phyloP scores from a whole-genome alignment of 1,140 invertebrate species.

The Drosophila rhopaloa region DNA sequence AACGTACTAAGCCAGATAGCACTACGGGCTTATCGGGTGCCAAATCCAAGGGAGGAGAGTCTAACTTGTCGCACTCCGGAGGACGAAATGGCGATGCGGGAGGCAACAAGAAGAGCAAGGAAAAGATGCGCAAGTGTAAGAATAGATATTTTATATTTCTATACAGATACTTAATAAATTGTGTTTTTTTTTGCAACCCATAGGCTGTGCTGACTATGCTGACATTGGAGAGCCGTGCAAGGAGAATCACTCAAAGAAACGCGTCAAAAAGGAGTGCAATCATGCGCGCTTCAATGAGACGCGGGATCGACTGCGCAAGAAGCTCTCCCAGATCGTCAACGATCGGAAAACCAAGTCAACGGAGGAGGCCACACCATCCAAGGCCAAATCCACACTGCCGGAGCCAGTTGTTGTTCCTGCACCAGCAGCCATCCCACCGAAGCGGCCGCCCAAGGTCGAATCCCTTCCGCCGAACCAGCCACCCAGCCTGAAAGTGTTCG shows the following conservation, averaged over 20 bases:
- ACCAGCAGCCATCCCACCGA: constrained; percentile 30
- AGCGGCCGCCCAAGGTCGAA: constrained; percentile 43
- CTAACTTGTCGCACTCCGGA: constrained; percentile 34
- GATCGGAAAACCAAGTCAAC: constrained; percentile 70
- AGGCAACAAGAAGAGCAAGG: constrained; percentile 75
- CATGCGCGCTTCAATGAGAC: constrained; percentile 85
- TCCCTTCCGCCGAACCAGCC: constrained; percentile 38
- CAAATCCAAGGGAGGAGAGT: constrained; percentile 55
- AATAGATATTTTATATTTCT: neutral
- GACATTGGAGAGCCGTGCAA: constrained; percentile 80
- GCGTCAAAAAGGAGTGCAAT: constrained; percentile 81
- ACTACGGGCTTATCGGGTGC: constrained; percentile 39
- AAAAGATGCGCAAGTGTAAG: constrained; percentile 80
- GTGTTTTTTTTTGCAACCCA: neutral
- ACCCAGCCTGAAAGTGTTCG: constrained; percentile 63
- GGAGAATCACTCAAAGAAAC: constrained; percentile 81
- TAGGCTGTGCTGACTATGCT: constrained; percentile 80
- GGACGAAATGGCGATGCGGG: constrained; percentile 32
- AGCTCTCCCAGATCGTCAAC: constrained; percentile 83
- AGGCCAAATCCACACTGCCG: constrained; percentile 20
- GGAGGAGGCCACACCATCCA: constrained; percentile 36
- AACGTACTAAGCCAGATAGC: constrained; percentile 72
- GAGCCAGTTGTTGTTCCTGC: constrained; percentile 16
- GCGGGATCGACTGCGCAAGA: constrained; percentile 85
- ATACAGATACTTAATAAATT: neutral